Evolutionary conservation across 2,797 vertebrate species (phyloP).

Genomic region (Myotis findleyi): DNA sequence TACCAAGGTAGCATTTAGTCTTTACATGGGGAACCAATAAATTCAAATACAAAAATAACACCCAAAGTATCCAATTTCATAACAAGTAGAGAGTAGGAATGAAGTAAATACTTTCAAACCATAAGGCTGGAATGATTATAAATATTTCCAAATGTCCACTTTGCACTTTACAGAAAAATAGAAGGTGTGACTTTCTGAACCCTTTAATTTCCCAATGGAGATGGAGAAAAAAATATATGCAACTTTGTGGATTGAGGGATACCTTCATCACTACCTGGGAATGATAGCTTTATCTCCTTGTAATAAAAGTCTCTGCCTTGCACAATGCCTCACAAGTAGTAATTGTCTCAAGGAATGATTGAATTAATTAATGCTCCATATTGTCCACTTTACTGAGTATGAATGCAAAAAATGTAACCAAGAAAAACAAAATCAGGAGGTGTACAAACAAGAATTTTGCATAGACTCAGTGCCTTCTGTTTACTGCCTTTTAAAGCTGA

Average conservation of each 20-base stretch:
- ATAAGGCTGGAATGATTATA: neutral
- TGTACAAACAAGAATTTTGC: neutral
- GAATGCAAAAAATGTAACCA: neutral
- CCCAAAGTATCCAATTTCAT: neutral
- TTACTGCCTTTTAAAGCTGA: neutral
- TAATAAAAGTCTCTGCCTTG: neutral
- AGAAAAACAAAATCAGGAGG: neutral
- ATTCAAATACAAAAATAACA: neutral
- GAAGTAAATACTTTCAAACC: neutral
- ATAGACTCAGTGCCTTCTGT: neutral
- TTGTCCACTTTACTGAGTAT: neutral
- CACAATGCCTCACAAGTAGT: neutral
- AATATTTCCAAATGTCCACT: neutral
- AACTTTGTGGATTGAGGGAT: neutral
- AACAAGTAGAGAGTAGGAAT: neutral
- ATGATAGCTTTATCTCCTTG: neutral
- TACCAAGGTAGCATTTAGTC: neutral
- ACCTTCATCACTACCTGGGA: neutral
- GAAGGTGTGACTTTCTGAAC: neutral
- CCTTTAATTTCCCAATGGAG: neutral
- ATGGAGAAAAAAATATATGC: neutral
- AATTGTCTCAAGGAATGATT: neutral
- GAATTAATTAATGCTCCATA: neutral
- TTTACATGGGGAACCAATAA: neutral
- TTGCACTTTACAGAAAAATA: neutral